A percentile compares a stretch with the other conserved stretches of the same genome.
Evolutionary conservation across 2,113 vertebrate species (phyloP).

Genomic region (Rhinogobius similis): DNA sequence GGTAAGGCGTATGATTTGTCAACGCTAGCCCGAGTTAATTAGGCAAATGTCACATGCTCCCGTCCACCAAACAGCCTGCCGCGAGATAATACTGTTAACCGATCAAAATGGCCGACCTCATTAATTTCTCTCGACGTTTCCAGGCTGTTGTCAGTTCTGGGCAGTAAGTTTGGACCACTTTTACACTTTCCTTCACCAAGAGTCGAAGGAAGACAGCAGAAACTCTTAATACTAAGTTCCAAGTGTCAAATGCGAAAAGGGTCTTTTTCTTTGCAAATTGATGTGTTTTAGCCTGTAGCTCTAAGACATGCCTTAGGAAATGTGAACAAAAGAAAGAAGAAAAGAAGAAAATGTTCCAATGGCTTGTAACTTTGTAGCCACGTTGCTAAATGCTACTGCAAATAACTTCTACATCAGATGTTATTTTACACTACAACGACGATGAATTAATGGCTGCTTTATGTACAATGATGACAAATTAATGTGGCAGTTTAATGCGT

Average conservation of each 20-base stretch:
- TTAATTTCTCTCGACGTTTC: conserved; percentile 70
- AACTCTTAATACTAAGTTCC: conserved; percentile 24
- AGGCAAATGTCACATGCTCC: conserved; percentile 67
- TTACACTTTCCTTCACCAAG: conserved; percentile 23
- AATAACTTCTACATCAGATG: too few species aligned
- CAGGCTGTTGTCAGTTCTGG: conserved; percentile 36
- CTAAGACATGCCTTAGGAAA: not conserved
- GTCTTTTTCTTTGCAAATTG: not conserved
- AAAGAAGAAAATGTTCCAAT: not conserved
- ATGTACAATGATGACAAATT: too few species aligned
- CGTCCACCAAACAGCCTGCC: conserved; percentile 49
- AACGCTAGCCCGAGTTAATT: conserved; percentile 65
- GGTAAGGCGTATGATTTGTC: conserved; percentile 28
- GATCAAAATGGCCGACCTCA: conserved; percentile 66
- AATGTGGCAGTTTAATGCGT: too few species aligned
- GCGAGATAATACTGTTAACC: conserved; percentile 64
- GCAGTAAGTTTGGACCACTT: not conserved
- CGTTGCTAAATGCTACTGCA: not conserved
- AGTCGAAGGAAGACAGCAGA: conserved; percentile 1
- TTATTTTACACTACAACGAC: not conserved
- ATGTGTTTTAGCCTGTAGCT: not conserved
- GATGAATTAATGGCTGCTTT: too few species aligned
- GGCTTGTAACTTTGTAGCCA: not conserved
- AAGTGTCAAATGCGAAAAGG: conserved; percentile 18
- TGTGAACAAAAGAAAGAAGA: not conserved